These are phyloP conservation scores for Tupaia chinensis DNA, from an alignment of 2,113 vertebrate genomes.

Conservation along the genomic window DNA sequence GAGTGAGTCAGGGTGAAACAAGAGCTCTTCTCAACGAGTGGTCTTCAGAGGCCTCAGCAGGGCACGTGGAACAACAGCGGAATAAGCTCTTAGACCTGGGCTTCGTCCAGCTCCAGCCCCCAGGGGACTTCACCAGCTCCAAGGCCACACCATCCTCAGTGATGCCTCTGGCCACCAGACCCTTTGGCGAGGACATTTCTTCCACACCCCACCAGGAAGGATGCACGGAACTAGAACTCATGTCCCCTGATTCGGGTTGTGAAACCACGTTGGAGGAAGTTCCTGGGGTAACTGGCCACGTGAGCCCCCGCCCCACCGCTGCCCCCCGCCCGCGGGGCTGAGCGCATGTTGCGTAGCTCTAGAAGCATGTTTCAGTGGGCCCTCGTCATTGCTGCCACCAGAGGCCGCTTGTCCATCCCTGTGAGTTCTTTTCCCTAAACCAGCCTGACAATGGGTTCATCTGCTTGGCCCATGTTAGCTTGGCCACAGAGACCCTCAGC, in stretches of 20 bases:
- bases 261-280: constrained; percentile 89
- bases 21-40: constrained; percentile 57
- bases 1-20: constrained; percentile 13
- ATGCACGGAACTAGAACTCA: constrained; percentile 75
- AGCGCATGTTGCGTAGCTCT: constrained; percentile 87
- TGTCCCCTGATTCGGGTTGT: constrained; percentile 88
- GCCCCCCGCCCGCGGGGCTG: constrained; percentile 69
- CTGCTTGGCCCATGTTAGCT: constrained; percentile 77
- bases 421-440: constrained; percentile 81
- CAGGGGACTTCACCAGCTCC: not conserved
- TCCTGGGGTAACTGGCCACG: constrained; percentile 86
- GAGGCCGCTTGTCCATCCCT: constrained; percentile 85
- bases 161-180: not conserved
- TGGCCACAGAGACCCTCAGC: constrained; percentile 80
- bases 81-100: constrained; percentile 20
- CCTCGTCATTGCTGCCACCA: constrained; percentile 84
- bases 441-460: constrained; percentile 71
- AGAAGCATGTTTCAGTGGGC: constrained; percentile 82
- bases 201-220: constrained; percentile 53
- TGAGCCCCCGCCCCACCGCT: constrained; percentile 71
- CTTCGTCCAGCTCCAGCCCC: not conserved
- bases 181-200: constrained; percentile 7
- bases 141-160: not conserved
- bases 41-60: not conserved
- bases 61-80: constrained; percentile 51